phyloP scores from a whole-genome alignment of 2,113 vertebrate species.

The Dendrocopos noguchii region DNA sequence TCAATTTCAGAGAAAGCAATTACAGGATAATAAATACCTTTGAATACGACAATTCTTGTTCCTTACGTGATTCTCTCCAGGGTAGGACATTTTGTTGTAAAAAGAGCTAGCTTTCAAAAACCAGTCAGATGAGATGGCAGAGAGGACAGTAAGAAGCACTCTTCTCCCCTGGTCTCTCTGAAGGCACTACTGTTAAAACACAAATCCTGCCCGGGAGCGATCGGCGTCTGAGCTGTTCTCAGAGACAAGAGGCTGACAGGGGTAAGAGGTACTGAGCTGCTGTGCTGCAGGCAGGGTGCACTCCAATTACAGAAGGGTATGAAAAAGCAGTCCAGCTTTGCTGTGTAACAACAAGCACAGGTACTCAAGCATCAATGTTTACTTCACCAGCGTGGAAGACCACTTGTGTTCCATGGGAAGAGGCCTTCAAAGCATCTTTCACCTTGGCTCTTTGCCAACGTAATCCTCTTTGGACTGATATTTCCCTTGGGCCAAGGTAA shows the following conservation, averaged over 20 bases:
- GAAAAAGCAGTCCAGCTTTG: neutral
- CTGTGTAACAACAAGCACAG: neutral
- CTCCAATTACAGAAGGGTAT: neutral
- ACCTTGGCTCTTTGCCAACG: fast-evolving
- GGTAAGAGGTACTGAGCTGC: neutral
- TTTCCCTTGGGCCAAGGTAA: neutral
- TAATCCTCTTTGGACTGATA: neutral
- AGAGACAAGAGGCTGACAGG: neutral
- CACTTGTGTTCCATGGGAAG: neutral
- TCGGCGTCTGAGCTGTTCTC: neutral
- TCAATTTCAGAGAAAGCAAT: neutral
- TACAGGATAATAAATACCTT: neutral
- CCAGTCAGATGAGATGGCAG: neutral
- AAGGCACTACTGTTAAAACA: neutral
- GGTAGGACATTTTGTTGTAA: neutral
- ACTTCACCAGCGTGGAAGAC: neutral
- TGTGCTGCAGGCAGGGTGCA: neutral
- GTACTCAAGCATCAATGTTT: neutral
- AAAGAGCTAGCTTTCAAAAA: neutral
- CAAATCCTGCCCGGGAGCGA: neutral
- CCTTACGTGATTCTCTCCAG: neutral
- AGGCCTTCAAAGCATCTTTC: neutral
- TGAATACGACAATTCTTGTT: neutral
- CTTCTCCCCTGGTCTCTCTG: neutral
- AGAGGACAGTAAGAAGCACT: neutral